phyloP scores from a whole-genome alignment of 2,888 invertebrate genomes.

The Horisme vitalbata region DNA sequence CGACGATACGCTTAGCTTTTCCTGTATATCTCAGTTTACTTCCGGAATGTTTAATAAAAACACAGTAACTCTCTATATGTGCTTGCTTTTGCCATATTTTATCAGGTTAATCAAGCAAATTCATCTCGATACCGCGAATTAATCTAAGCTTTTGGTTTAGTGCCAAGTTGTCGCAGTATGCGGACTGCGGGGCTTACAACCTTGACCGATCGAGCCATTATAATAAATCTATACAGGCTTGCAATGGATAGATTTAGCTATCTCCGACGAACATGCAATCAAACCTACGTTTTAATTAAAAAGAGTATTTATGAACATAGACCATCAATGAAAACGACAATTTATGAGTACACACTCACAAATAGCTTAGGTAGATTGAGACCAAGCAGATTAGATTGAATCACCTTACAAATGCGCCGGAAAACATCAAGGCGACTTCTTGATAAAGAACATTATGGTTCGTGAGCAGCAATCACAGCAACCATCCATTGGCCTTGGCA shows the following conservation, averaged over 20 bases:
- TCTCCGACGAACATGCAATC: not conserved
- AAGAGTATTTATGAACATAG: too few relatives aligned
- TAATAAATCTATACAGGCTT: constrained; percentile 50
- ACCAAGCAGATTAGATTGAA: constrained; percentile 8
- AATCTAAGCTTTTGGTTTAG: constrained; percentile 53
- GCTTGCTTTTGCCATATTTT: not conserved
- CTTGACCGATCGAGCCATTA: constrained; percentile 65
- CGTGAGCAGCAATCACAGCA: constrained; percentile 34
- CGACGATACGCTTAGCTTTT: constrained; percentile 36
- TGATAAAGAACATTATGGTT: constrained; percentile 26
- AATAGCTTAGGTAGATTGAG: too few relatives aligned
- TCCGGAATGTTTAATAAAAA: too few relatives aligned
- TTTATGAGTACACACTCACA: too few relatives aligned
- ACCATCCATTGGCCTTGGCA: constrained; percentile 51
- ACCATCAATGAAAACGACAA: too few relatives aligned
- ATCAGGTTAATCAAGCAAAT: constrained; percentile 9
- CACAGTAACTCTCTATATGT: constrained; percentile 8
- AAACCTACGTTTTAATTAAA: not conserved
- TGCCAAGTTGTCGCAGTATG: constrained; percentile 63
- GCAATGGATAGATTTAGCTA: constrained; percentile 45
- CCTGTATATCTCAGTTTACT: constrained; percentile 31
- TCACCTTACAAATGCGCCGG: constrained; percentile 17
- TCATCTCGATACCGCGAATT: constrained; percentile 31
- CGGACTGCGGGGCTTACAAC: constrained; percentile 71
- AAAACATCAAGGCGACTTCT: constrained; percentile 29